Percentiles rank a stretch among this genome's conserved stretches.
Evolutionary conservation across 2,888 invertebrate species (phyloP).

Genomic region (Lasioglossum figueresi): DNA sequence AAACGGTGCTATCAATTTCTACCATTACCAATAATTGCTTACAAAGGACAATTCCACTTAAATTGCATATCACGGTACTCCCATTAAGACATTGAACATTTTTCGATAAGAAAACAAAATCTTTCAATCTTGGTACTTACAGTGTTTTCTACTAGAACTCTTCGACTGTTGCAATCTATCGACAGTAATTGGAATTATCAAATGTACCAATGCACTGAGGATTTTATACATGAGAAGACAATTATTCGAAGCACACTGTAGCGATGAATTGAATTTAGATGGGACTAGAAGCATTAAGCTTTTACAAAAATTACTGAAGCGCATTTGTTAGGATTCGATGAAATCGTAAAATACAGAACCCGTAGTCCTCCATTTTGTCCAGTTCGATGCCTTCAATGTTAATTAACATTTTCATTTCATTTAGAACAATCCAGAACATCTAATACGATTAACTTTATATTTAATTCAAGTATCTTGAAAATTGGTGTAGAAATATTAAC

Average conservation of each 20-base stretch:
- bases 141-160: not conserved
- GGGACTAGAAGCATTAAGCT: not conserved
- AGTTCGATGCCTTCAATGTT: not conserved
- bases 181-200: conserved; percentile 5
- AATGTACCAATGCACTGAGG: not conserved
- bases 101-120: not conserved
- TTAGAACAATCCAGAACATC: not conserved
- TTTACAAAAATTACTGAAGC: not conserved
- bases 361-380: not conserved
- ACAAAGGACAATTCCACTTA: not conserved
- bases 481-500: no score
- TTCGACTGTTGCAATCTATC: not conserved
- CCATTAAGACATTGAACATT: not conserved
- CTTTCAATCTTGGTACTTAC: not conserved
- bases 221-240: not conserved
- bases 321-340: not conserved
- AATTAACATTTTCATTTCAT: not conserved
- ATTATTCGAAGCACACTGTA: not conserved
- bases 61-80: not conserved
- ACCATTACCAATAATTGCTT: not conserved
- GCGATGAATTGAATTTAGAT: not conserved
- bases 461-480: not conserved
- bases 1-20: not conserved
- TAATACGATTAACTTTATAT: not conserved
- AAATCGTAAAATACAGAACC: not conserved